A percentile compares a stretch with the other conserved stretches of the same genome.
These are phyloP conservation scores for Staurois parvus DNA, from an alignment of 2,797 vertebrate species.

Conservation along the genomic window DNA sequence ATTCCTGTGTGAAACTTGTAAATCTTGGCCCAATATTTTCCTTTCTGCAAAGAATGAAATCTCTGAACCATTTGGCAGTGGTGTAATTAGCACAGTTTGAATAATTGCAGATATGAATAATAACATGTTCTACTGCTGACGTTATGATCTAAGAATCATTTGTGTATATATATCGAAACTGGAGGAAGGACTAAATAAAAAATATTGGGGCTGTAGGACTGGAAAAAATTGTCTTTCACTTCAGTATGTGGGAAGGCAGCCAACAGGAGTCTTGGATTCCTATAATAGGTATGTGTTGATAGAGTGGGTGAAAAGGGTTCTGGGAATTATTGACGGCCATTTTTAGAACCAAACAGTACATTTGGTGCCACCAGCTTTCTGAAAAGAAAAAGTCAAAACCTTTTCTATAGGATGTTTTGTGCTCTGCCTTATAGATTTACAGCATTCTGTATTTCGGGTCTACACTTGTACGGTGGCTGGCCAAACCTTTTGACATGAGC, in stretches of 20 bases:
- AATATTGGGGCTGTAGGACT: slow-evolving; percentile 54
- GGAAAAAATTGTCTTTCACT: slow-evolving; percentile 73
- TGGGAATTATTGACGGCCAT: slow-evolving; percentile 55
- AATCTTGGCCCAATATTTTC: slow-evolving; percentile 28
- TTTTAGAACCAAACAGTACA: slow-evolving; percentile 62
- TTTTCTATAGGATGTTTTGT: slow-evolving; percentile 68
- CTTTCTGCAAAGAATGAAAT: slow-evolving; percentile 6
- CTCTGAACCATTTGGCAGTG: slow-evolving; percentile 9
- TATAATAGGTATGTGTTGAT: slow-evolving; percentile 72
- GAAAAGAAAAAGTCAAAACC: slow-evolving; percentile 66
- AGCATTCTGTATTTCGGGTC: not conserved
- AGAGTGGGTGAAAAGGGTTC: slow-evolving; percentile 66
- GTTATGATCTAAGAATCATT: slow-evolving; percentile 25
- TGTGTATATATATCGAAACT: slow-evolving; percentile 28
- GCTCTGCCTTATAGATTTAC: not conserved
- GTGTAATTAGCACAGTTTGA: slow-evolving; percentile 31
- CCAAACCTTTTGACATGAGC: slow-evolving; percentile 32
- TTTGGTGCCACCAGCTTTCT: slow-evolving; percentile 59
- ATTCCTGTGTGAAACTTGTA: slow-evolving; percentile 39
- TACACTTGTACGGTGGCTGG: slow-evolving; percentile 10
- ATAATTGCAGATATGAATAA: slow-evolving; percentile 44
- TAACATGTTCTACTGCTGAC: slow-evolving; percentile 32
- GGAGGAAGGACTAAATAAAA: slow-evolving; percentile 30
- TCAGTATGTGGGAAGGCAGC: slow-evolving; percentile 67
- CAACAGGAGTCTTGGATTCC: slow-evolving; percentile 69